These are phyloP conservation scores for Coptodon bakossiorum DNA, from an alignment of 2,113 vertebrate genomes.

Conservation along the genomic window DNA sequence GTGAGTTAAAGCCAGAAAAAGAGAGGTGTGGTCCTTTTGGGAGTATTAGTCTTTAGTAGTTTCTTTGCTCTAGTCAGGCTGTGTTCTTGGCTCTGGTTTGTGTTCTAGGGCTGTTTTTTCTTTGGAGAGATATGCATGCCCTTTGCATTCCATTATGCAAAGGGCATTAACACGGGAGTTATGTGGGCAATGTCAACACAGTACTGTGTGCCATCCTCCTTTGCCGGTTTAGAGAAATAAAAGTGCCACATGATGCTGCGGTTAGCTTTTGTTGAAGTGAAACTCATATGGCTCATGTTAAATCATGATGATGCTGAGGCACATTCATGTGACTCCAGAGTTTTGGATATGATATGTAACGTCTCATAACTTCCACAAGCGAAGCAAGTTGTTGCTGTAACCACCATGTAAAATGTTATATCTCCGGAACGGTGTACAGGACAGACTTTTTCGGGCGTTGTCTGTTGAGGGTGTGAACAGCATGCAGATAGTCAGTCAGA, in stretches of 20 bases:
- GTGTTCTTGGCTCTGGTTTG: slow-evolving; percentile 26
- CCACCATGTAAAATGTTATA: not conserved
- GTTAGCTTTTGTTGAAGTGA: slow-evolving; percentile 9
- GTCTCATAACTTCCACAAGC: not conserved
- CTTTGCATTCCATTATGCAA: slow-evolving; percentile 5
- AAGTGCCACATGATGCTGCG: not conserved
- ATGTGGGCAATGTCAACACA: slow-evolving; percentile 6
- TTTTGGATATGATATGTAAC: not conserved
- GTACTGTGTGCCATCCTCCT: not conserved
- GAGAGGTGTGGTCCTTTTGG: slow-evolving; percentile 51
- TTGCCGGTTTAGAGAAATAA: slow-evolving; percentile 1
- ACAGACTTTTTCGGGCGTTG: slow-evolving; percentile 49
- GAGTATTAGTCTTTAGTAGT: not conserved
- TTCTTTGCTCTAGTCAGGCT: slow-evolving; percentile 31
- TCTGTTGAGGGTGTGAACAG: slow-evolving; percentile 44
- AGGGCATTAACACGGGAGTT: slow-evolving; percentile 5
- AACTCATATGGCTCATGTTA: not conserved
- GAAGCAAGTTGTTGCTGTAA: not conserved
- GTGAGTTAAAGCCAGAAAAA: not conserved
- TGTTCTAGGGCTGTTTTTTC: not conserved
- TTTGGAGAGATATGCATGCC: slow-evolving; percentile 20
- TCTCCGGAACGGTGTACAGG: not conserved
- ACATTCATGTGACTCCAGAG: not conserved
- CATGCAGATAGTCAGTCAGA: slow-evolving; percentile 42
- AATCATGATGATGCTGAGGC: not conserved